Evolutionary conservation across 1,140 invertebrate species (phyloP), one percentile per base, ranked within the genome.

Genomic region (Xylocopa sonorina): DNA sequence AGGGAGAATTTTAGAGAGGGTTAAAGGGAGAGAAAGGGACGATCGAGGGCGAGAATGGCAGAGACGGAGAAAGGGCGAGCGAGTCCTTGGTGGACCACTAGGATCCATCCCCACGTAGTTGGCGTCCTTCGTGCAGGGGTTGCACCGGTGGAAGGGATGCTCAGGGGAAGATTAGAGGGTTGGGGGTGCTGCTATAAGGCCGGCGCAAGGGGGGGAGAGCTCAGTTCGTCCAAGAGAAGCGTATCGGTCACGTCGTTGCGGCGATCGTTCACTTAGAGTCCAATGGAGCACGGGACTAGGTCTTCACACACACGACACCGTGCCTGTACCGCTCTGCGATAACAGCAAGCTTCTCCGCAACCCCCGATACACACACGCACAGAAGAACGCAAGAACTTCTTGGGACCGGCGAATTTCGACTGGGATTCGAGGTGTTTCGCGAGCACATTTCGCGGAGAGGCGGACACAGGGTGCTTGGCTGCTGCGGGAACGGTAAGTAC

Each of bases 141-240:
- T 88, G 85, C 64, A 48, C 14, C 58, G 32, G 34, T 77, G 77
- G 89, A 89, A 89, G 90, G 88, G 84, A 82, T 50, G 55, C n/a
- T 79, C 71, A 88, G 84, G 89, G 88, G 87, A 88, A 89, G 76
- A 55, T 75, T 74, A 81, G 84, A 92, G 90, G 90, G 90, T 92
- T 92, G 92, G 92, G 92, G 92, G 92, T 84, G 88, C 89, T 93
- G 92, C n/a, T 93, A 92, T 89, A 89, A 90, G 72, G 55, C 78
- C 73, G 81, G 62, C 80, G 89, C 89, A 88, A 92, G 92, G 91
- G 90, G 91, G 92, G 91, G 92, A 93, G 88, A 92, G 89, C 85
- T 92, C 92, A 93, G 92, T 93, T 92, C 88, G 85, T 90, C 88
- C 88, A 90, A 92, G 89, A 92, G 87, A 81, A 92, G 89, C 91